Evolutionary conservation across 2,113 vertebrate species (phyloP), one percentile per base, ranked within the genome.

Genomic region (Lepidothrix coronata): DNA sequence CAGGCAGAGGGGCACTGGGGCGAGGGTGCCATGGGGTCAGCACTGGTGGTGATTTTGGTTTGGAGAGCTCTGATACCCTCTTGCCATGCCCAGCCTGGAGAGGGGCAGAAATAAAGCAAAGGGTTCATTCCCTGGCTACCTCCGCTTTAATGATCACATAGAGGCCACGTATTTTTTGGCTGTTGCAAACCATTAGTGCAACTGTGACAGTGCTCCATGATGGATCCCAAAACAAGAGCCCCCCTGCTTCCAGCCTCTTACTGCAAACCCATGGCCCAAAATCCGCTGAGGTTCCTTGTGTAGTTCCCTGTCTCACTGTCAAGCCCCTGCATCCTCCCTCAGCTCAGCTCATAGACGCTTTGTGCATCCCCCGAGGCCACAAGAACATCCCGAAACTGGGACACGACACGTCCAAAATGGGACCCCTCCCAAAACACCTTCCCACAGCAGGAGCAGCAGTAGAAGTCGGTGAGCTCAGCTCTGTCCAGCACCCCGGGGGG

Each of bases 381-480:
- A 21, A 99, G 96, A 68, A 99, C 87, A 11, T 98, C 98, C 39
- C 91, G 94, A 88, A 99, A 99, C 96, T 98, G 98, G 44, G 97
- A 94, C 23, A 98, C 55, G 0, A 98, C 44, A 0, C 94, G 98
- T 54, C 97, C 96, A 19, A 98, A 99, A 95, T 99, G 99, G 19
- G 99, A 98, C 14, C 98, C 99, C 78, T 99, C 99, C 98, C 99
- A 99, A 97, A 99, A 99, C 54, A 99, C 98, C 82, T 99, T 99
- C 80, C 99, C 98, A 3, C 99, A 99, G 80, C 68, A 82, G 9
- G 96, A 97, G 96, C 99, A 99, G 96, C 98, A 98, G 71, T 98
- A 99, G 96, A 98, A 98, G 92, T 98, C 97, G 0, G 37, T 43
- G 73, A 97, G 91, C 1, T 97, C 66, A 0, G 98, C 97, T 76